These are phyloP conservation scores for Elmis aenea DNA, from an alignment of 2,888 invertebrate genomes.

Conservation along the genomic window DNA sequence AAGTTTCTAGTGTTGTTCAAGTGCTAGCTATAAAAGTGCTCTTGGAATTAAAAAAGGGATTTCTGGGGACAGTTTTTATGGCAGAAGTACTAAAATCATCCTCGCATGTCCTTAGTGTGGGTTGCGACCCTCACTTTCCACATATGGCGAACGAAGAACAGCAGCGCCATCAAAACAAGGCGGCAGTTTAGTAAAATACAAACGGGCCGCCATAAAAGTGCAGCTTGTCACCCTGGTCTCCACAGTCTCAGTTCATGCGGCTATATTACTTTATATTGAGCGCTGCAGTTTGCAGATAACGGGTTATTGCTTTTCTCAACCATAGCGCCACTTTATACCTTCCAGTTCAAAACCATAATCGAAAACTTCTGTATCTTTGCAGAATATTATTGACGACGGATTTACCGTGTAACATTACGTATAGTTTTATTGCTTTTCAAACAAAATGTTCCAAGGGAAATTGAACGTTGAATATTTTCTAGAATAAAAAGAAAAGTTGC, in stretches of 20 bases:
- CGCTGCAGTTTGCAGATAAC: slow-evolving; percentile 35
- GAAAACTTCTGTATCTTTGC: slow-evolving; percentile 31
- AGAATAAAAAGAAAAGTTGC: too few species aligned
- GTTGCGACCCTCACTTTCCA: slow-evolving; percentile 10
- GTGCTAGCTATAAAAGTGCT: too few species aligned
- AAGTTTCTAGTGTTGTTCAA: too few species aligned
- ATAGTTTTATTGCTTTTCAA: too few species aligned
- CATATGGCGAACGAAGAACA: slow-evolving; percentile 14
- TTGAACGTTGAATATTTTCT: too few species aligned
- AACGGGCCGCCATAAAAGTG: slow-evolving; percentile 30
- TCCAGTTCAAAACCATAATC: slow-evolving; percentile 23
- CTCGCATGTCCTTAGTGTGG: slow-evolving; percentile 1
- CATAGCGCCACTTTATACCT: slow-evolving; percentile 20
- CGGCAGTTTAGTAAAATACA: slow-evolving; percentile 19
- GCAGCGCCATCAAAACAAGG: slow-evolving; percentile 6
- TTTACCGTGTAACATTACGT: too few species aligned
- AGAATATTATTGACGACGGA: slow-evolving; percentile 12
- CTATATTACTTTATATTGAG: slow-evolving; percentile 34
- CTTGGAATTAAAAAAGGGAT: too few species aligned
- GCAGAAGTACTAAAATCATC: too few species aligned
- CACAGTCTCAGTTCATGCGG: slow-evolving; percentile 13
- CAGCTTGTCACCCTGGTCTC: slow-evolving; percentile 28
- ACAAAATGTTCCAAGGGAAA: too few species aligned
- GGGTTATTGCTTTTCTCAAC: slow-evolving; percentile 30
- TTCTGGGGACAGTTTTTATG: too few species aligned